These are phyloP conservation scores for Octodonta nipae DNA, from an alignment of 2,888 invertebrate species.

Conservation along the genomic window DNA sequence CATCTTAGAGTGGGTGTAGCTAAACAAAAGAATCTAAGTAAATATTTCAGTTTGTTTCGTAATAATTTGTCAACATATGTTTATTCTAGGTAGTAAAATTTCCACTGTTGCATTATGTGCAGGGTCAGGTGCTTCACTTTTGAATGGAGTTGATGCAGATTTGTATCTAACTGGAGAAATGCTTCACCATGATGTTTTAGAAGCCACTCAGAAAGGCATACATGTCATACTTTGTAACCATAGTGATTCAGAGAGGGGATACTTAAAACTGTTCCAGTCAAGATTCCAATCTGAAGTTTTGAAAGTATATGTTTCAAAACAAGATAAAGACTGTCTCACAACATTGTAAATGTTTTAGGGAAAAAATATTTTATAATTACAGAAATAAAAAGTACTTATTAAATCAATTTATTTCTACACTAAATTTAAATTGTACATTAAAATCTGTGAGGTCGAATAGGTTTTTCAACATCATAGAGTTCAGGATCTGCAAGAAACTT, in stretches of 20 bases:
- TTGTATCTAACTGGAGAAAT: constrained; percentile 85
- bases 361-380: background rate
- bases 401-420: too few relatives aligned
- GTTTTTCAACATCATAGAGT: constrained; percentile 77
- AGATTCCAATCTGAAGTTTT: constrained; percentile 24
- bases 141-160: constrained; percentile 59
- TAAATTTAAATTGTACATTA: constrained; percentile 30
- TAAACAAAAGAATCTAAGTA: constrained; percentile 27
- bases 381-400: too few relatives aligned
- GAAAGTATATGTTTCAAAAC: constrained; percentile 52
- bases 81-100: background rate
- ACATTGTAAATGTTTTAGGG: constrained; percentile 41
- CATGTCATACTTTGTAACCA: constrained; percentile 84
- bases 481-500: constrained; percentile 75
- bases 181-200: constrained; percentile 86
- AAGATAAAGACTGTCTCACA: constrained; percentile 64
- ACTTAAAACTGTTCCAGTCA: constrained; percentile 47
- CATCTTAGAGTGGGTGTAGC: constrained; percentile 64
- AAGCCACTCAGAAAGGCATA: constrained; percentile 65
- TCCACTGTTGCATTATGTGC: constrained; percentile 69
- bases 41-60: too few relatives aligned
- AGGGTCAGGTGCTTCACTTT: constrained; percentile 72
- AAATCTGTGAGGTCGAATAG: constrained; percentile 66
- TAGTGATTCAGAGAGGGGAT: constrained; percentile 87
- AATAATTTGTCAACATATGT: too few relatives aligned